Evolutionary conservation across 2,113 vertebrate species (phyloP).

Genomic region (Oryzias curvinotus): DNA sequence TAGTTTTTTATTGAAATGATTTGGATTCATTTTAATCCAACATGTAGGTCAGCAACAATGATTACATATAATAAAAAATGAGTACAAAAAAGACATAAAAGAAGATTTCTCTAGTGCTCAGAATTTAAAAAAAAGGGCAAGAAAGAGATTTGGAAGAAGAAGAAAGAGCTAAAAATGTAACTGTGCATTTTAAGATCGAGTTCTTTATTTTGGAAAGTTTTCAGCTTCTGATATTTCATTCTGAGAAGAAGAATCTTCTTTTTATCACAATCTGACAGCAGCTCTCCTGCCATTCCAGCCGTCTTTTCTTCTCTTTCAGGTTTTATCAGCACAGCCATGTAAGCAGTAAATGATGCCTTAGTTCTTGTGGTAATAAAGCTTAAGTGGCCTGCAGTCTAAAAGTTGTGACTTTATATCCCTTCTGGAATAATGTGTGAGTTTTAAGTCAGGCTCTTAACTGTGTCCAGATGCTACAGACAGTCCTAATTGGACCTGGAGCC

Average conservation of each 20-base stretch:
- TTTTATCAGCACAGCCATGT: slow-evolving; percentile 39
- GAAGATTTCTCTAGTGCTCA: too few relatives aligned
- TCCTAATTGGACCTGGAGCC: slow-evolving; percentile 81
- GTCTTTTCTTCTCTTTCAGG: slow-evolving; percentile 17
- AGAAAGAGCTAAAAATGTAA: neutral
- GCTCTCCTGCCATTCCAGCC: slow-evolving; percentile 20
- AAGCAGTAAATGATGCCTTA: slow-evolving; percentile 44
- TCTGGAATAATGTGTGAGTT: slow-evolving; percentile 67
- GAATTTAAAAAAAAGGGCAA: too few relatives aligned
- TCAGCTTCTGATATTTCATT: slow-evolving; percentile 54
- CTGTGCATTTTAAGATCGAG: neutral
- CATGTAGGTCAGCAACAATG: too few relatives aligned
- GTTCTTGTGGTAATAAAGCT: slow-evolving; percentile 41
- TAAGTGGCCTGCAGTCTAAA: slow-evolving; percentile 42
- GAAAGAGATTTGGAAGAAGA: neutral
- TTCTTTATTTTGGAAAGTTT: slow-evolving; percentile 41
- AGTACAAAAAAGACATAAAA: too few relatives aligned
- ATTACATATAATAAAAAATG: too few relatives aligned
- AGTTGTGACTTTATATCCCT: slow-evolving; percentile 63
- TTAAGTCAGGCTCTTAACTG: slow-evolving; percentile 68
- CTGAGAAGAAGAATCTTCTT: slow-evolving; percentile 45
- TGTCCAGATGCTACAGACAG: slow-evolving; percentile 76
- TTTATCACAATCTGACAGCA: slow-evolving; percentile 47
- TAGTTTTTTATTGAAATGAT: slow-evolving; percentile 4
- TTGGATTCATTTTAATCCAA: neutral